phyloP scores from a whole-genome alignment of 2,113 vertebrate genomes.

The Nibea albiflora region DNA sequence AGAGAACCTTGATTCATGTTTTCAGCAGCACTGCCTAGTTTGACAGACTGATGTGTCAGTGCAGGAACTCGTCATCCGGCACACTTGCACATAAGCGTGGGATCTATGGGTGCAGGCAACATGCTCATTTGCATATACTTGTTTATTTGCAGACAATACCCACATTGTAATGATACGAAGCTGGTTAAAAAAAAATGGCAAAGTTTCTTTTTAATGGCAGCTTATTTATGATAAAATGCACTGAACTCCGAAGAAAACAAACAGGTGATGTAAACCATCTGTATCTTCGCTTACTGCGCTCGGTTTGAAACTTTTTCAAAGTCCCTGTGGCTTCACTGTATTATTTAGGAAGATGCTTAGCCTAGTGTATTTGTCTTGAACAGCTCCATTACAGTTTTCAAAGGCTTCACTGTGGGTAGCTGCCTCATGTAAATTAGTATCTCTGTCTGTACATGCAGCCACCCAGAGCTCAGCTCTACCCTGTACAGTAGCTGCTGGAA shows the following conservation, averaged over 20 bases:
- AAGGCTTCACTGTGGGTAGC: slow-evolving; percentile 14
- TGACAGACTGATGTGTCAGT: too few relatives aligned
- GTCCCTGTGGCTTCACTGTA: not conserved
- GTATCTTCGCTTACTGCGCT: too few relatives aligned
- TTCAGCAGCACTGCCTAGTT: too few relatives aligned
- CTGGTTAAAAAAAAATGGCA: too few relatives aligned
- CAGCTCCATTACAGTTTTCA: slow-evolving; percentile 35
- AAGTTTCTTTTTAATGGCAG: not conserved
- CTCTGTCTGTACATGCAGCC: slow-evolving; percentile 15
- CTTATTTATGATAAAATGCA: not conserved
- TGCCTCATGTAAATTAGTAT: slow-evolving; percentile 30
- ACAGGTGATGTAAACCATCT: not conserved
- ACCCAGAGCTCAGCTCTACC: not conserved
- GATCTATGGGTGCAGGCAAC: too few relatives aligned
- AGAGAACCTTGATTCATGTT: too few relatives aligned
- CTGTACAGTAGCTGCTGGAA: not conserved
- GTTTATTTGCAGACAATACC: too few relatives aligned
- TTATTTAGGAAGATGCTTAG: not conserved
- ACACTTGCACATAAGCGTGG: too few relatives aligned
- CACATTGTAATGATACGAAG: too few relatives aligned
- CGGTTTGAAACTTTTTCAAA: not conserved
- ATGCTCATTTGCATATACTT: too few relatives aligned
- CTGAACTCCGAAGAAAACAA: not conserved
- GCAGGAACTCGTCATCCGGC: too few relatives aligned
- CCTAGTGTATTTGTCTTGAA: slow-evolving; percentile 36